These are phyloP conservation scores for Molanna angustata DNA, from an alignment of 2,888 invertebrate genomes.

Conservation along the genomic window DNA sequence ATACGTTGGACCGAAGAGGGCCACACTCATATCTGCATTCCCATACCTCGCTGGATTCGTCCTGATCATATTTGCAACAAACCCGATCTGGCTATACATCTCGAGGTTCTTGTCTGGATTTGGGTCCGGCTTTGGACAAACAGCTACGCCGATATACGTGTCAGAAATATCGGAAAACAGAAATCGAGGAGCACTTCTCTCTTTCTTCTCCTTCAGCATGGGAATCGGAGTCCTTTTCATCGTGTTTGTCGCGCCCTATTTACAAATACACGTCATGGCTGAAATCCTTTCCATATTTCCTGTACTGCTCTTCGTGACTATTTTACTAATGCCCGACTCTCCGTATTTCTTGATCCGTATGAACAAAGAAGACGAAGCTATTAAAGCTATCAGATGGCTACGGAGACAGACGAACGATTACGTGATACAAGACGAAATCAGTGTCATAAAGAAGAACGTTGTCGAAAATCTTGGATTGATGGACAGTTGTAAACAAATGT, in stretches of 20 bases:
- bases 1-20: slow-evolving; percentile 24
- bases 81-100: slow-evolving; percentile 37
- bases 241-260: slow-evolving; percentile 26
- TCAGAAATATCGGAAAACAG: slow-evolving; percentile 30
- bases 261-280: slow-evolving; percentile 21
- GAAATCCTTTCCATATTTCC: slow-evolving; percentile 24
- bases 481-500: slow-evolving; percentile 14
- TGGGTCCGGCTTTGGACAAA: slow-evolving; percentile 24
- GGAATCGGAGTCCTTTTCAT: slow-evolving; percentile 21
- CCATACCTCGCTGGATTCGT: slow-evolving; percentile 19
- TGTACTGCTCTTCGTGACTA: slow-evolving; percentile 18
- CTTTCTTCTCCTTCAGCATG: slow-evolving; percentile 16
- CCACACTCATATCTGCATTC: slow-evolving; percentile 14
- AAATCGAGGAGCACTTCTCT: slow-evolving; percentile 26
- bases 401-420: slow-evolving; percentile 12
- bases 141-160: slow-evolving; percentile 28
- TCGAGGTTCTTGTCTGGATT: slow-evolving; percentile 35
- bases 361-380: slow-evolving; percentile 20
- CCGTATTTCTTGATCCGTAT: slow-evolving; percentile 25
- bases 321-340: slow-evolving; percentile 29
- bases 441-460: slow-evolving; percentile 14
- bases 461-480: slow-evolving; percentile 10
- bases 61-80: slow-evolving; percentile 17
- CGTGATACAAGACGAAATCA: slow-evolving; percentile 15
- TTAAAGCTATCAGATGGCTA: slow-evolving; percentile 20